Percentiles rank a stretch among this genome's conserved stretches.
phyloP scores from a whole-genome alignment of 2,113 vertebrate species.

The Bubo scandiacus region DNA sequence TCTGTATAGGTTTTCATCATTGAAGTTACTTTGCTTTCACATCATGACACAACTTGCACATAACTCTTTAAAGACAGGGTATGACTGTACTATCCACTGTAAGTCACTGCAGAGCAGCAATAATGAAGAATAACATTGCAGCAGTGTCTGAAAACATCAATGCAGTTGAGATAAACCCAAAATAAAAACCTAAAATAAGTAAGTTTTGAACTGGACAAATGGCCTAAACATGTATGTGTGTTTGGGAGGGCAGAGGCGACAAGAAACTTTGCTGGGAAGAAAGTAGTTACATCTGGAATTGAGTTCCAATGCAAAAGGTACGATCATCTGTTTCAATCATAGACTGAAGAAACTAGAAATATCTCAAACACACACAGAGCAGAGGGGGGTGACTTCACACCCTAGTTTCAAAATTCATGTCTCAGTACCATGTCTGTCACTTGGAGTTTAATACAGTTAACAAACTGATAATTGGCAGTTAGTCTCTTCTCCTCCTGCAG shows the following conservation, averaged over 20 bases:
- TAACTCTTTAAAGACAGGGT: background rate
- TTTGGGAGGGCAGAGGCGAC: rapidly evolving
- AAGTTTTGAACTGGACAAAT: background rate
- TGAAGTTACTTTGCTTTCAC: background rate
- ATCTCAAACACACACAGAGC: background rate
- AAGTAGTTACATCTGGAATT: background rate
- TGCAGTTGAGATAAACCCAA: background rate
- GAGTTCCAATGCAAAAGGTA: background rate
- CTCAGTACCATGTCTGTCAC: background rate
- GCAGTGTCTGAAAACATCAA: background rate
- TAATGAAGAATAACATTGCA: background rate
- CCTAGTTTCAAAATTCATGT: background rate
- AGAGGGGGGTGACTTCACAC: background rate
- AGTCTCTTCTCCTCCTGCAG: background rate
- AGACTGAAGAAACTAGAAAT: background rate
- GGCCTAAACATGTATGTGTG: rapidly evolving
- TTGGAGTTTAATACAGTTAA: background rate
- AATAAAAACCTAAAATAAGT: background rate
- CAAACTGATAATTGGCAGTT: background rate
- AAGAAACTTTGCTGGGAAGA: background rate
- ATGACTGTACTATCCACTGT: background rate
- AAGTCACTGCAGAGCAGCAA: background rate
- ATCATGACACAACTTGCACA: background rate
- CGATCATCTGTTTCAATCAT: background rate
- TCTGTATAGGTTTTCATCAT: background rate